These are phyloP conservation scores for Sycon ciliatum DNA, from an alignment of 37 sponge, comb jelly and placozoan genomes.

Conservation along the genomic window DNA sequence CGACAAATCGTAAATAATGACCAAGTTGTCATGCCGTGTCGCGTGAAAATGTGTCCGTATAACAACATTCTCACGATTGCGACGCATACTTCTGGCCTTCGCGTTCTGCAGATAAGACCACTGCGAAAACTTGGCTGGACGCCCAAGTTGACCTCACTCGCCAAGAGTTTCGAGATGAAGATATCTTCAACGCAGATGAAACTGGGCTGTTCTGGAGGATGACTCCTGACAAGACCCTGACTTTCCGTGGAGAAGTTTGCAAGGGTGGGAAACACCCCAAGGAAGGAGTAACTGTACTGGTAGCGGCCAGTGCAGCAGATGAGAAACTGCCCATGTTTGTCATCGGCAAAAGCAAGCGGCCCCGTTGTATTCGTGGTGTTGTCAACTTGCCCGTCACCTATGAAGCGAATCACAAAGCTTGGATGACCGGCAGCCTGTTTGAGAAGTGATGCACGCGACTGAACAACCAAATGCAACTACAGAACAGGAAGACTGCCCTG, in stretches of 20 bases:
- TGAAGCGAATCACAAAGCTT: conserved; percentile 12
- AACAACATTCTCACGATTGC: not conserved
- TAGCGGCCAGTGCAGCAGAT: conserved; percentile 11
- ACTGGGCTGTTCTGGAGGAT: conserved; percentile 15
- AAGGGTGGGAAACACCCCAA: conserved; percentile 17
- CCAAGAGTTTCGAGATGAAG: not conserved
- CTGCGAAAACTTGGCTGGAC: conserved; percentile 3
- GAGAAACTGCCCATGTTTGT: conserved; percentile 9
- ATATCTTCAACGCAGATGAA: conserved; percentile 12
- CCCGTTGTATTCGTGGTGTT: conserved; percentile 11
- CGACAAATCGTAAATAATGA: conserved; percentile 18
- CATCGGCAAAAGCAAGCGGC: conserved; percentile 2
- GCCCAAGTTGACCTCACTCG: conserved; percentile 9
- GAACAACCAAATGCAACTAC: conserved; percentile 15
- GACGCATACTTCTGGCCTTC: not conserved
- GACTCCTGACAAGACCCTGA: conserved; percentile 5
- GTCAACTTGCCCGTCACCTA: conserved; percentile 11
- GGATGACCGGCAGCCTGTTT: conserved; percentile 18
- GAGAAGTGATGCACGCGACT: not conserved
- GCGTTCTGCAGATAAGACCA: conserved; percentile 11
- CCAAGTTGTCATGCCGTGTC: not conserved
- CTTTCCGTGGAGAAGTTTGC: conserved; percentile 19
- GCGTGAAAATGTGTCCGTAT: conserved; percentile 5
- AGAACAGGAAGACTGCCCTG: conserved; percentile 10
- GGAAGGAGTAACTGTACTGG: conserved; percentile 11